Evolutionary conservation across 2,888 invertebrate genomes (phyloP).

Genomic region (Temnothorax ravouxi): DNA sequence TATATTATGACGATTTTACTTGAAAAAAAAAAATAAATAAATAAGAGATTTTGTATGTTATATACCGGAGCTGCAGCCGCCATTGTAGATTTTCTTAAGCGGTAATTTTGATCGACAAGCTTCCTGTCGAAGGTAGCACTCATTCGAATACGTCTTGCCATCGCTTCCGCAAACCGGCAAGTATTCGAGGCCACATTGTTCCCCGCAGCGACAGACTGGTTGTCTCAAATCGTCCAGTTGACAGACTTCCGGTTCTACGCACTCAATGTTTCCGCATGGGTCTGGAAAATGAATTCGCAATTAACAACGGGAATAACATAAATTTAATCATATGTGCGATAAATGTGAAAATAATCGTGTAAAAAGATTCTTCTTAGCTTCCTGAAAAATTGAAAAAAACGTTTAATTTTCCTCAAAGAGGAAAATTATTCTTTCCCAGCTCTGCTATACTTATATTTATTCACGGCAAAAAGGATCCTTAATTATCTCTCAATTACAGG

Average conservation of each 20-base stretch:
- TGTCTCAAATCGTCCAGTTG: slow-evolving; percentile 93
- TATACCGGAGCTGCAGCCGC: slow-evolving; percentile 94
- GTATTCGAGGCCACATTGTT: slow-evolving; percentile 92
- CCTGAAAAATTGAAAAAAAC: neutral
- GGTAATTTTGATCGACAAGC: slow-evolving; percentile 92
- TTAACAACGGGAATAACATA: slow-evolving; percentile 57
- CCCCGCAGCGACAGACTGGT: slow-evolving; percentile 93
- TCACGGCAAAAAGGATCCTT: neutral
- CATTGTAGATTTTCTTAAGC: slow-evolving; percentile 93
- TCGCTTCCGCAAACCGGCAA: slow-evolving; percentile 93
- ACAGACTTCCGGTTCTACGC: slow-evolving; percentile 93
- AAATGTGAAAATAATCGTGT: neutral
- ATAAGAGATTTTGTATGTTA: slow-evolving; percentile 62
- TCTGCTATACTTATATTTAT: neutral
- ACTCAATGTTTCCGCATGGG: slow-evolving; percentile 93
- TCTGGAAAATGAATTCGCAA: slow-evolving; percentile 88
- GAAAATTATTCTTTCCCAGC: neutral
- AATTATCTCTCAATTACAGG: slow-evolving; percentile 14
- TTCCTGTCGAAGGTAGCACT: slow-evolving; percentile 93
- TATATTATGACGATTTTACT: neutral
- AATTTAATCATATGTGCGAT: neutral
- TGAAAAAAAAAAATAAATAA: too few relatives aligned
- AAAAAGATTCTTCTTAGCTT: neutral
- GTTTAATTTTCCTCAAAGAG: neutral
- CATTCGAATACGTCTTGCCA: slow-evolving; percentile 93